Evolutionary conservation across 2,113 vertebrate species (phyloP), one percentile per base, ranked within the genome.

Genomic region (Nannospalax galili): DNA sequence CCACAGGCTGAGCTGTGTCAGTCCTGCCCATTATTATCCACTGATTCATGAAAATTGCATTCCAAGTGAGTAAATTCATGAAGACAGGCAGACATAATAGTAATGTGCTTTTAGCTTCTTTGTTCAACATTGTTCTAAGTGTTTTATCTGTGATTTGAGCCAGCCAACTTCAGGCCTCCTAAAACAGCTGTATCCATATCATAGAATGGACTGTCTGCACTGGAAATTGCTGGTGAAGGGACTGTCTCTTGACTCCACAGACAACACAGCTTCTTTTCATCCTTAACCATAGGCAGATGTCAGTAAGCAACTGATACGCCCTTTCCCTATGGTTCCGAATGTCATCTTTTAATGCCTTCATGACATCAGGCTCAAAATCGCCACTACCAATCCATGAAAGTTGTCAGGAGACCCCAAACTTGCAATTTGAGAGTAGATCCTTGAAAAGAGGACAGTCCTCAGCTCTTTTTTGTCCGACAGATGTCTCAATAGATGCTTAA

Each of bases 151-250:
- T 88, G 30, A 45, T 64, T 95, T 56, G 2, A 35, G 72, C 64
- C 35, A 70, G 40, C n/a, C 42, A 67, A 74, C 89, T 35, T 93
- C 24, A 28, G n/a, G 52, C 58, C 58, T 67, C 70, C 70, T 62
- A 28, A 79, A 85, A 65, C 17, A 62, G 45, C 62, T 75, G 28
- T 93, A 2, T 24, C 65, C 37, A 9, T 8, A 62, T 85, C 64
- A 73, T 22, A 67, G 28, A 91, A 67, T n/a, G 75, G 69, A 32
- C 40, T 74, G 20, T 74, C 84, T 91, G 65, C 88, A 45, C 65
- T 89, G 10, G 35, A 89, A 92, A 88, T 69, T 73, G 22, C 90
- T 90, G 72, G 72, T 40, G 40, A 93, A 92, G 26, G 10, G 48
- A 32, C 2, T 45, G 79, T 26, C 62, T 78, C 80, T 90, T 87